Evolutionary conservation across 92 coral and sea anemone genomes (phyloP).

Genomic region (Montipora capitata): DNA sequence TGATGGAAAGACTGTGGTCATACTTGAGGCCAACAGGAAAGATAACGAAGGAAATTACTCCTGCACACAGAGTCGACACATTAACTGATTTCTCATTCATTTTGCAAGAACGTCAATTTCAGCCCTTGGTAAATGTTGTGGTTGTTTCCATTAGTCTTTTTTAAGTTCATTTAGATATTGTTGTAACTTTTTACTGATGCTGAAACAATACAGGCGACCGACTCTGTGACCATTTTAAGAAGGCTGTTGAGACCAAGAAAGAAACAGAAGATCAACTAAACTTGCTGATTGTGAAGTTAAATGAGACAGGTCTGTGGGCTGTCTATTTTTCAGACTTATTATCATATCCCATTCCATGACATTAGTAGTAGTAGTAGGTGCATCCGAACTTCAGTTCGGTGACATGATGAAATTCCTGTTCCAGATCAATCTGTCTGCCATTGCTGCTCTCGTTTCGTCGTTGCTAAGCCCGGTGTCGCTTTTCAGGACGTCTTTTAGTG

Average conservation of each 20-base stretch:
- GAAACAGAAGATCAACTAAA: constrained; percentile 57
- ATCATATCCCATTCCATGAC: no score
- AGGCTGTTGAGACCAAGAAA: constrained; percentile 41
- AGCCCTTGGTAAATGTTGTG: constrained; percentile 33
- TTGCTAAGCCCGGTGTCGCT: no score
- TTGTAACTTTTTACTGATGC: no score
- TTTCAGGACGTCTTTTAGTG: no score
- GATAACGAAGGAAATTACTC: constrained; percentile 78
- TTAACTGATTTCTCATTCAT: constrained; percentile 68
- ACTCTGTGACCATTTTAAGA: constrained; percentile 67
- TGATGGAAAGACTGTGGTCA: constrained; percentile 76
- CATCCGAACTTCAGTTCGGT: no score
- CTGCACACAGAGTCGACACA: constrained; percentile 69
- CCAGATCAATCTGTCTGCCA: no score
- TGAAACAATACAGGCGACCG: constrained; percentile 44
- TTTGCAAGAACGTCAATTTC: constrained; percentile 68
- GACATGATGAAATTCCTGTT: no score
- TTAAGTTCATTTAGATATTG: neutral
- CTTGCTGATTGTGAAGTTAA: constrained; percentile 41
- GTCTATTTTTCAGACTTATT: no score
- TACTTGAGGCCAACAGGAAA: constrained; percentile 70
- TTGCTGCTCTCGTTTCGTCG: no score
- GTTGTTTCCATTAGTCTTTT: neutral
- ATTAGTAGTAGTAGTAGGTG: no score
- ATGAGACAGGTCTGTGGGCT: no score